Evolutionary conservation across 2,113 vertebrate genomes (phyloP).

Genomic region (Heliornis fulica): DNA sequence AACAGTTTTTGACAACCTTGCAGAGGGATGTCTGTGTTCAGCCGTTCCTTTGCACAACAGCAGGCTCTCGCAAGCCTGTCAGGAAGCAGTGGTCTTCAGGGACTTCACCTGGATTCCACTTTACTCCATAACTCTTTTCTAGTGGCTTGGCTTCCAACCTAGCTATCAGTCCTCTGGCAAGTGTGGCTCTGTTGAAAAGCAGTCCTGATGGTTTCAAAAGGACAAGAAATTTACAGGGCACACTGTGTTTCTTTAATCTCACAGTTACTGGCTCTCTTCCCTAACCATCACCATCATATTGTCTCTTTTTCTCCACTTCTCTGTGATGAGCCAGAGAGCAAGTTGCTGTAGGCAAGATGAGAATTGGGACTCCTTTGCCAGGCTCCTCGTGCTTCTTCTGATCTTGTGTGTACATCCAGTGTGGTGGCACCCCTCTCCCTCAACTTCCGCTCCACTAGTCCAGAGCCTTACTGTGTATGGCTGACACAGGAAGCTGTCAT

Average conservation of each 20-base stretch:
- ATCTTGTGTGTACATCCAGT: not conserved
- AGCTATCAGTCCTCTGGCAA: not conserved
- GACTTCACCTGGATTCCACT: not conserved
- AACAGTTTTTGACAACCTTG: not conserved
- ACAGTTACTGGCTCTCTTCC: not conserved
- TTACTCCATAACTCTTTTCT: not conserved
- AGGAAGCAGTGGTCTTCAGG: not conserved
- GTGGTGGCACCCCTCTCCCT: fast-evolving
- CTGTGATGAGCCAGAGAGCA: not conserved
- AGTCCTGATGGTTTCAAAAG: not conserved
- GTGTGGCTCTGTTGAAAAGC: not conserved
- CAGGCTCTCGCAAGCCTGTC: not conserved
- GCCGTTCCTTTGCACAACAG: not conserved
- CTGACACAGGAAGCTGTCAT: not conserved
- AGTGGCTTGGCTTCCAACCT: not conserved
- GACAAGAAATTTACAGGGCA: not conserved
- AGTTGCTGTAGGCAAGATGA: not conserved
- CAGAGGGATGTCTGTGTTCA: not conserved
- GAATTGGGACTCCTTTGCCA: not conserved
- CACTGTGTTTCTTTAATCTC: not conserved
- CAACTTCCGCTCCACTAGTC: not conserved
- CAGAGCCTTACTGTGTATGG: not conserved
- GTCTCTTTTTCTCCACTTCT: not conserved
- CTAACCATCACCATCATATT: not conserved
- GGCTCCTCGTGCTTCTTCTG: not conserved